These are phyloP conservation scores for Odontomyia ornata DNA, from an alignment of 2,888 invertebrate species.

Conservation along the genomic window DNA sequence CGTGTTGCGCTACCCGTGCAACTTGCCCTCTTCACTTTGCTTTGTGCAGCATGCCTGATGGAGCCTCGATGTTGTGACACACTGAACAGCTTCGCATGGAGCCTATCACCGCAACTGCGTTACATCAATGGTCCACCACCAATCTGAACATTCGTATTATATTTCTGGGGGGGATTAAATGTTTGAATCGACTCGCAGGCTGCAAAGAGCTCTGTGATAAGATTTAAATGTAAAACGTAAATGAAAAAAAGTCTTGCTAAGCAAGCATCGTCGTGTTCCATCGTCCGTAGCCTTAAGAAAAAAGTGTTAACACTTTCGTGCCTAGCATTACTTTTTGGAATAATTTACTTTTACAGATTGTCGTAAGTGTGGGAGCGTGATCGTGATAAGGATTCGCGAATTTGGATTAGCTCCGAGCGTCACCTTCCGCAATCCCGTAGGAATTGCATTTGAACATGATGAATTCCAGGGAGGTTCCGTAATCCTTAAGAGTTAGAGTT, in stretches of 20 bases:
- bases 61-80: slow-evolving; percentile 80
- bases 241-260: slow-evolving; percentile 12
- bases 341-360: slow-evolving; percentile 31
- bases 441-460: neutral
- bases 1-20: slow-evolving; percentile 77
- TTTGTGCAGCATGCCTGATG: slow-evolving; percentile 75
- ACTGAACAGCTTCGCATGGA: slow-evolving; percentile 76
- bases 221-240: slow-evolving; percentile 27
- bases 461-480: neutral
- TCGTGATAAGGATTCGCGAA: slow-evolving; percentile 10
- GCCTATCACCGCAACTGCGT: slow-evolving; percentile 76
- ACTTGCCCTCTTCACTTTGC: slow-evolving; percentile 72
- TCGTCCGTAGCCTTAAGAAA: slow-evolving; percentile 28
- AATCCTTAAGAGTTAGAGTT: neutral
- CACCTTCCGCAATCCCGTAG: neutral
- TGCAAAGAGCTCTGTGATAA: slow-evolving; percentile 23
- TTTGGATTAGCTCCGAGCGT: slow-evolving; percentile 19
- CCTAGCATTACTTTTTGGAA: slow-evolving; percentile 31
- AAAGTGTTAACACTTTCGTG: slow-evolving; percentile 36
- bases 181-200: slow-evolving; percentile 6
- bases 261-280: slow-evolving; percentile 1
- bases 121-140: slow-evolving; percentile 82
- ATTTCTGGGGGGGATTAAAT: neutral
- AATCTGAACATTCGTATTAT: slow-evolving; percentile 66
- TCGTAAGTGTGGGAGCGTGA: slow-evolving; percentile 2